Percentiles rank a stretch among this genome's conserved stretches.
These are phyloP conservation scores for Genyomyrus donnyi DNA, from an alignment of 2,113 vertebrate species.

Conservation along the genomic window DNA sequence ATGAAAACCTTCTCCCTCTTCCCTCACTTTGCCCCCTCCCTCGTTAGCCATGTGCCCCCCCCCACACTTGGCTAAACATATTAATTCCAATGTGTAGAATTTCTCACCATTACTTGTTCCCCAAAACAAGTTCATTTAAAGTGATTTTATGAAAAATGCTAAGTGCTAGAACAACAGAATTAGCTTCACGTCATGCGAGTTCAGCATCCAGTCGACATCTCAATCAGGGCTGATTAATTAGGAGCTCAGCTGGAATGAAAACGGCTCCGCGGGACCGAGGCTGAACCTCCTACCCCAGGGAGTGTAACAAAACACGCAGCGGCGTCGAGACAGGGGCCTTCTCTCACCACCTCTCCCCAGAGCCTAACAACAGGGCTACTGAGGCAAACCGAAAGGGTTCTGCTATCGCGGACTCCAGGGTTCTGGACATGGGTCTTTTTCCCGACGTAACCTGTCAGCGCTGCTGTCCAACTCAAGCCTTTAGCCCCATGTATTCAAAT, in stretches of 20 bases:
- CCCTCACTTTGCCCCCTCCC: neutral
- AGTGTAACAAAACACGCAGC: neutral
- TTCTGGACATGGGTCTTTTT: neutral
- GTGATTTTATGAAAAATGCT: neutral
- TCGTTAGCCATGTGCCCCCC: neutral
- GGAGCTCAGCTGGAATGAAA: constrained; percentile 8
- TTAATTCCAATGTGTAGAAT: neutral
- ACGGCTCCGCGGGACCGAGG: neutral
- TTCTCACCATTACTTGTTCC: neutral
- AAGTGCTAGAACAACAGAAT: neutral
- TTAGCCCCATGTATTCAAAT: neutral
- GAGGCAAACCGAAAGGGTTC: neutral
- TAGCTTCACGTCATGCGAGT: neutral
- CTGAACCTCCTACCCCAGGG: neutral
- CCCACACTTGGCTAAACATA: neutral
- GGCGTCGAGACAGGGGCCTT: neutral
- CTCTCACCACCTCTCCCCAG: neutral
- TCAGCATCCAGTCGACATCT: neutral
- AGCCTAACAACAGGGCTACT: neutral
- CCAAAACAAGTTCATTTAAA: neutral
- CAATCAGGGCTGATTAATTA: constrained; percentile 9
- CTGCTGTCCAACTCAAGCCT: neutral
- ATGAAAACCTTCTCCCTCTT: neutral
- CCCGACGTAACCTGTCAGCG: neutral
- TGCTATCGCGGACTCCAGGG: too few species aligned